These are phyloP conservation scores for Patiria pectinifera DNA, from an alignment of 53 echinoderm and acorn worm genomes.

Conservation along the genomic window DNA sequence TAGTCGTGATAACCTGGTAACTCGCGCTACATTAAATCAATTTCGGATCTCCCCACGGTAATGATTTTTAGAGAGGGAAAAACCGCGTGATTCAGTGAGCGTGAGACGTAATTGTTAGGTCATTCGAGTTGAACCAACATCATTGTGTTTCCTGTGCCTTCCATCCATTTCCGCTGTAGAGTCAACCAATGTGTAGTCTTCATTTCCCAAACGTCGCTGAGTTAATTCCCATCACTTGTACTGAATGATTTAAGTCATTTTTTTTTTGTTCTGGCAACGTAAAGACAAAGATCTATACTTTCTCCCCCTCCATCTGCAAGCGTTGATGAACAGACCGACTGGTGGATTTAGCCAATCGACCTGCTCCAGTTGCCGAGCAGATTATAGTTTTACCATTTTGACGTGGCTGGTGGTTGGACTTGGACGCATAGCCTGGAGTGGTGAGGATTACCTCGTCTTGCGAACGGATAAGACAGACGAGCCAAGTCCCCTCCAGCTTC, in stretches of 20 bases:
- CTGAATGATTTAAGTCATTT: background rate
- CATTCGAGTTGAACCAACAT: background rate
- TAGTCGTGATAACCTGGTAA: too few species aligned
- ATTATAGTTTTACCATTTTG: constrained; percentile 25
- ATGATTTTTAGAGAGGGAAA: background rate
- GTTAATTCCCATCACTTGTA: background rate
- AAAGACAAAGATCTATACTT: constrained; percentile 8
- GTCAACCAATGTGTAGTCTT: background rate
- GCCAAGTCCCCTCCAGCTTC: constrained; percentile 16
- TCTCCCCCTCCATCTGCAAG: background rate
- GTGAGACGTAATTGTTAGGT: background rate
- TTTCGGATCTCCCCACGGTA: background rate
- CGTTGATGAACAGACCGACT: background rate
- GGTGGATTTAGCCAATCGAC: background rate
- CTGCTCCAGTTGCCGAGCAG: constrained; percentile 8
- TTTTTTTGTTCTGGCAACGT: background rate
- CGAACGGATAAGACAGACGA: background rate
- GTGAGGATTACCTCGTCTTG: constrained; percentile 51
- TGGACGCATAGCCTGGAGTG: constrained; percentile 18
- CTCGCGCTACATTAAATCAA: too few species aligned
- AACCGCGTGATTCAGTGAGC: background rate
- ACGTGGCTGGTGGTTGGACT: background rate
- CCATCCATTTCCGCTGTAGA: background rate
- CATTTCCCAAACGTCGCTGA: background rate
- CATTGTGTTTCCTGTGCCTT: background rate